Evolutionary conservation across 2,113 vertebrate species (phyloP).

Genomic region (Anguilla rostrata): DNA sequence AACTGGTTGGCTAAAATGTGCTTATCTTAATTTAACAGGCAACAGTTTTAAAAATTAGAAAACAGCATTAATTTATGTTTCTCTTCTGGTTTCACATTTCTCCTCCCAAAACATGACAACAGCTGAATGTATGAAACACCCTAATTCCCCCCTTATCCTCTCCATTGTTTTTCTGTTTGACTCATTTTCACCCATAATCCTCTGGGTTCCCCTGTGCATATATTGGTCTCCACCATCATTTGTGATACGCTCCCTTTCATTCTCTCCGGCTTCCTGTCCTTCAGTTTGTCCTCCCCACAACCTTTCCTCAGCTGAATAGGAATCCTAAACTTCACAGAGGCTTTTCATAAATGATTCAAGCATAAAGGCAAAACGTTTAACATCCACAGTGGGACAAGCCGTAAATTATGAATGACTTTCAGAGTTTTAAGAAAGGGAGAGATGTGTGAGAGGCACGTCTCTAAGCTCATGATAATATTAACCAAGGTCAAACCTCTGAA

Average conservation of each 20-base stretch:
- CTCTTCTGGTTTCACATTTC: too few species aligned
- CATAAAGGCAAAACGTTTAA: background rate
- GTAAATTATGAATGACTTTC: background rate
- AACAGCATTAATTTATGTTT: too few species aligned
- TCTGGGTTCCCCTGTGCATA: background rate
- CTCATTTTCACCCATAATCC: background rate
- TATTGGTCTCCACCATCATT: too few species aligned
- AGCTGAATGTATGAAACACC: background rate
- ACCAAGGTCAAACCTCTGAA: too few species aligned
- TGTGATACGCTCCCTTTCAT: background rate
- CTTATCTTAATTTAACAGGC: too few species aligned
- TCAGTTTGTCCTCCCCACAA: background rate
- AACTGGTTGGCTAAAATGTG: too few species aligned
- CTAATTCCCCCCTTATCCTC: background rate
- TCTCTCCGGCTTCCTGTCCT: background rate
- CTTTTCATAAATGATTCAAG: too few species aligned
- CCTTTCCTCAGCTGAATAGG: background rate
- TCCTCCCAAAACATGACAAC: too few species aligned
- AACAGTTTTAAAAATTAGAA: too few species aligned
- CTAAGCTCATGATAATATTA: too few species aligned
- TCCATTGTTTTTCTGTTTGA: background rate
- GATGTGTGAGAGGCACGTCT: too few species aligned
- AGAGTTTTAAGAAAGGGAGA: background rate
- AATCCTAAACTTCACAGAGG: background rate
- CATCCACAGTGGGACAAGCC: background rate